Conservation (phyloP, 2,113 vertebrate species). For the Brevimyrus niger region DNA sequence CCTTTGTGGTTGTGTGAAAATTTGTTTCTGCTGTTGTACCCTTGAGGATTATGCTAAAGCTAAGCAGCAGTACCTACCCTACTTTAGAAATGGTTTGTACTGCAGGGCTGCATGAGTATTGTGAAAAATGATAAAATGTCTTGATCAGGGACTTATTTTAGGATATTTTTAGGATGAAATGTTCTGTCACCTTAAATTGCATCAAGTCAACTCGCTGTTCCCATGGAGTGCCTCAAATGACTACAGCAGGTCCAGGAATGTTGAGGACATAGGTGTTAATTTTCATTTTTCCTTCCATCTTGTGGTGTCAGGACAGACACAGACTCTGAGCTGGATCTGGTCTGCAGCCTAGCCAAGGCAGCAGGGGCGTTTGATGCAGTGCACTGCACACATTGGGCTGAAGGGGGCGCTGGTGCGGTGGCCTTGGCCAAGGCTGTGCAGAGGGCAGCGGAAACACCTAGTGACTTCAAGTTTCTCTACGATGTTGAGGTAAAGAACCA, state of each 20-base stretch:
- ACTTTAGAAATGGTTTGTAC: background rate
- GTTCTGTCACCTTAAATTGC: background rate
- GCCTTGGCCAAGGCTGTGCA: conserved; percentile 77
- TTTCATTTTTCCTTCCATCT: background rate
- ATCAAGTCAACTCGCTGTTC: background rate
- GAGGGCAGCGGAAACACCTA: conserved; percentile 75
- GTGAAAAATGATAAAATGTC: background rate
- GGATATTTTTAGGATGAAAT: background rate
- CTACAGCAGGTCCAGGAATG: background rate
- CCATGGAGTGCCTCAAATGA: background rate
- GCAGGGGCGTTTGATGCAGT: conserved; percentile 88
- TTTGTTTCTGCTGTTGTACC: background rate
- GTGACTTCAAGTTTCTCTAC: conserved; percentile 83
- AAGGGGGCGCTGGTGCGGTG: conserved; percentile 80
- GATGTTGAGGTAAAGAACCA: conserved; percentile 68
- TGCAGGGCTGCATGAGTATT: background rate
- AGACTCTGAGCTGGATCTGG: conserved; percentile 73
- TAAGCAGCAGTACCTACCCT: background rate
- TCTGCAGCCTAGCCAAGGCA: conserved; percentile 72
- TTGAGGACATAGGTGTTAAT: background rate
- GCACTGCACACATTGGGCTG: conserved; percentile 86
- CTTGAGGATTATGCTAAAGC: background rate
- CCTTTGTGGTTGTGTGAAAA: background rate
- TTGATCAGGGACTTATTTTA: background rate
- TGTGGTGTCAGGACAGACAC: conserved; percentile 74